Base-by-base conservation (phyloP, 2,113 vertebrate species). In the Empidonax alnorum region DNA sequence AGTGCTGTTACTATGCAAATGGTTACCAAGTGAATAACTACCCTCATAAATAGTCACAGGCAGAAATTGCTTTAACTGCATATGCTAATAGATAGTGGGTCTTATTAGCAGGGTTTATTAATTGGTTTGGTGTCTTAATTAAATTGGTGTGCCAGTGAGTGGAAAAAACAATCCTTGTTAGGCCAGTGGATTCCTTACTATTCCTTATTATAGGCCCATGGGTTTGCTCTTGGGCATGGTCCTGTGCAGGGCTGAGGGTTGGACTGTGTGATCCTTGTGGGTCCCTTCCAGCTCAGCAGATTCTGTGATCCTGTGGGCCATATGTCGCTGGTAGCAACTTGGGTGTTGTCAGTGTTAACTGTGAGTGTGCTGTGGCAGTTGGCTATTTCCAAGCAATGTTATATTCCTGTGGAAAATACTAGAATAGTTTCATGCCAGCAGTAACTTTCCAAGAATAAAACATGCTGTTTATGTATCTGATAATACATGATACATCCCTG, bases 21-120 rank as follows among this genome's bases (percentile, higher is more conserved):
- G 35, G 79, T 92, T 94, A 85, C 85, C 47, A 74, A 90, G 76
- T 92, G 85, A 95, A 76, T 91, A 94, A 87, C 62, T 69, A 3
- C 75, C 53, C 68, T 93, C 72, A 71, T 91, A 94, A 96, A 94
- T 78, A 90, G 85, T 86, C 82, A 39, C 59, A 39, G 76, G 90
- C 80, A 93, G 65, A 94, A 96, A 96, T 72, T 88, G 61, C 85
- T 89, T 93, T 84, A 91, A 47, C 72, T 93, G 90, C 68, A 67
- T 87, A 92, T 92, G 83, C 84, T 95, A 87, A 89, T 91, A 74
- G 79, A 77, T 65, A 82, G 56, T 78, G 39, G 52, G 41, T 71
- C 85, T 95, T 96, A 88, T 93, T 96, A 94, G 86, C n/a, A 74
- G 44, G 76, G 25, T 41, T 95, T 92, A 94, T 92, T 95, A 97